phyloP scores from a whole-genome alignment of 2,888 invertebrate species.

The Ashinkailepas kermadecensis region DNA sequence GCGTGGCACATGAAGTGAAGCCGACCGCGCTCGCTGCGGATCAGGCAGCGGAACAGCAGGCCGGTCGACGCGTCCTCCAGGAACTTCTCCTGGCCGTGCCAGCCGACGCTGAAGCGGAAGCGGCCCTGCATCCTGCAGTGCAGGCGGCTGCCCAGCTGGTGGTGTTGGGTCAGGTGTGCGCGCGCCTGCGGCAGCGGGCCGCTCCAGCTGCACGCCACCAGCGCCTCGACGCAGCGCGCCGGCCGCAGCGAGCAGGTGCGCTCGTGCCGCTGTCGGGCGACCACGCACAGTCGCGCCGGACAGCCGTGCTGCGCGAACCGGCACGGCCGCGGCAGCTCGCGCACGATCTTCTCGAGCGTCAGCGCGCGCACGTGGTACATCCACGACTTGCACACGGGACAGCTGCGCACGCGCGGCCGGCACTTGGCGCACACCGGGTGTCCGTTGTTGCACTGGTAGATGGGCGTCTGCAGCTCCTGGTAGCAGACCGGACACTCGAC shows the following conservation, averaged over 20 bases:
- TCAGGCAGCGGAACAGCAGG: constrained; percentile 18
- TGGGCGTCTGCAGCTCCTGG: constrained; percentile 25
- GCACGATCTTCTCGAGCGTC: not conserved
- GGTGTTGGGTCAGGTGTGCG: not conserved
- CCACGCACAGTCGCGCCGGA: not conserved
- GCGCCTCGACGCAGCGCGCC: not conserved
- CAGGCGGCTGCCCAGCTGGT: not conserved
- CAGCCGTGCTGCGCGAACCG: not conserved
- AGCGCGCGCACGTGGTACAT: constrained; percentile 22
- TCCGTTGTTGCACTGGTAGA: constrained; percentile 27
- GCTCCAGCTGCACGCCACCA: not conserved
- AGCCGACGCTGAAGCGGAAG: not conserved
- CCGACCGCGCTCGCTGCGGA: not conserved
- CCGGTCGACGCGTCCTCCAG: not conserved
- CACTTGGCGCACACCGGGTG: constrained; percentile 28
- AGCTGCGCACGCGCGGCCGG: not conserved
- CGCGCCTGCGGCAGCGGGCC: not conserved
- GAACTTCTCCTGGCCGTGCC: not conserved
- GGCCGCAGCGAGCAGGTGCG: not conserved
- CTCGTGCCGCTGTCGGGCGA: not conserved
- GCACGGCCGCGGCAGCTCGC: constrained; percentile 19
- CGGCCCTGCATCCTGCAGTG: not conserved
- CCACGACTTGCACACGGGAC: constrained; percentile 27
- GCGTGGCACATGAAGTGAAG: constrained; percentile 4
- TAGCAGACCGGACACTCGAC: constrained; percentile 30